A percentile compares a stretch with the other conserved stretches of the same genome.
Evolutionary conservation across 2,113 vertebrate genomes (phyloP).

Genomic region (Coryphaenoides rupestris): DNA sequence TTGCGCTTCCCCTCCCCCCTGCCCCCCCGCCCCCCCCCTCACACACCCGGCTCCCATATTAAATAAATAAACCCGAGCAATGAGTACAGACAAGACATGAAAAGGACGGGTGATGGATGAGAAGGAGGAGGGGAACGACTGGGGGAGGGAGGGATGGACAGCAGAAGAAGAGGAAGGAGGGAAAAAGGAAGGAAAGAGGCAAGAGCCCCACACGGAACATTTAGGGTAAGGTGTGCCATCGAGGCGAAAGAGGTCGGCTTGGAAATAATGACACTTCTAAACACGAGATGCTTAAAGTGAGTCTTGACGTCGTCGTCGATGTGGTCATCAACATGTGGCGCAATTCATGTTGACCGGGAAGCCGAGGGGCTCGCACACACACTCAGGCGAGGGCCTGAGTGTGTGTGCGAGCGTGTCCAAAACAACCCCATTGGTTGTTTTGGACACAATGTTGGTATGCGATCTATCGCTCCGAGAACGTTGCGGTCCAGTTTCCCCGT

Average conservation of each 20-base stretch:
- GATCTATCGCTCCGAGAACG: too few relatives aligned
- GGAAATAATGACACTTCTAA: conserved; percentile 26
- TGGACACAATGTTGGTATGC: too few relatives aligned
- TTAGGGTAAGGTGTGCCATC: conserved; percentile 29
- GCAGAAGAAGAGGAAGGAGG: conserved; percentile 42
- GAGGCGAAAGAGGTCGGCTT: conserved; percentile 24
- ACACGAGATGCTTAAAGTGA: too few relatives aligned
- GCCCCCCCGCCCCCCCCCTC: conserved; percentile 23
- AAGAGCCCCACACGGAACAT: conserved; percentile 18
- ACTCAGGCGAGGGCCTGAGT: too few relatives aligned
- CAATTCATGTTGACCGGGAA: too few relatives aligned
- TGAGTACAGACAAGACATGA: conserved; percentile 12
- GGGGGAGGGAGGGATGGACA: conserved; percentile 19
- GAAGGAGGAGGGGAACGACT: conserved; percentile 30
- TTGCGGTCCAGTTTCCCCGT: too few relatives aligned
- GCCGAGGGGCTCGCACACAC: too few relatives aligned
- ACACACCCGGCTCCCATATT: conserved; percentile 44
- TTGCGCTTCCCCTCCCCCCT: too few relatives aligned
- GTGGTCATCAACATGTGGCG: too few relatives aligned
- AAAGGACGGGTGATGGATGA: conserved; percentile 35
- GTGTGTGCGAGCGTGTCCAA: too few relatives aligned
- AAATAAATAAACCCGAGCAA: background rate
- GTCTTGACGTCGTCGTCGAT: too few relatives aligned
- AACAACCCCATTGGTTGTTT: too few relatives aligned
- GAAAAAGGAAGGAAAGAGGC: conserved; percentile 41